Percentiles rank a stretch among this genome's conserved stretches.
phyloP scores from a whole-genome alignment of 23 tunicate species.

The Trididemnum nubilum region DNA sequence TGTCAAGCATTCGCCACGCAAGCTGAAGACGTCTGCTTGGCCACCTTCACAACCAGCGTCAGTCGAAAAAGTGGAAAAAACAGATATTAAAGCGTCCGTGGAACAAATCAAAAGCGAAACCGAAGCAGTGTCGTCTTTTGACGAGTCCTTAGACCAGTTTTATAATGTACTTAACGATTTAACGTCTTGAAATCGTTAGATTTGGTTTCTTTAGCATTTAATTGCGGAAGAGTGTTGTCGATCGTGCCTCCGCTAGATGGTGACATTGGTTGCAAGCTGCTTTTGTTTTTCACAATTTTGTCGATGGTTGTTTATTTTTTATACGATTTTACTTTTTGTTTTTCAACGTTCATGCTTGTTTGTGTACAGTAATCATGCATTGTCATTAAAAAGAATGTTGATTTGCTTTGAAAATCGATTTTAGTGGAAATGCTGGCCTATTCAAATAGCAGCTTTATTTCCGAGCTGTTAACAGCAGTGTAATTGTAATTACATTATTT shows the following conservation, averaged over 20 bases:
- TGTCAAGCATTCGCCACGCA: neutral
- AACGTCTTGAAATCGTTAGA: constrained; percentile 17
- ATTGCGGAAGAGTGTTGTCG: neutral
- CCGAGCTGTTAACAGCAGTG: no score
- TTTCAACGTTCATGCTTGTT: constrained; percentile 22
- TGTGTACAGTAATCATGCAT: no score
- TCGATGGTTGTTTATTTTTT: neutral
- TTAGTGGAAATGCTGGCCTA: no score
- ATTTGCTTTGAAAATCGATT: no score
- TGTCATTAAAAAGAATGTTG: no score
- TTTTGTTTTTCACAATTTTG: neutral
- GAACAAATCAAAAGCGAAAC: constrained; percentile 51
- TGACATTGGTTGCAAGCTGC: neutral
- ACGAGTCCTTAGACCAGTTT: constrained; percentile 89
- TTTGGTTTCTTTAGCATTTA: neutral
- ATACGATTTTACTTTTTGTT: neutral
- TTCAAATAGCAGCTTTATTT: no score
- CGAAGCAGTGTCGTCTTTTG: constrained; percentile 57
- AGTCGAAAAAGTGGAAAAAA: neutral
- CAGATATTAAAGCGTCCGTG: constrained; percentile 22
- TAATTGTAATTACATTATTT: no score
- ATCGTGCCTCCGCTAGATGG: constrained; percentile 7
- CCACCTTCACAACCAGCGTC: neutral
- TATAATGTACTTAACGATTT: constrained; percentile 87
- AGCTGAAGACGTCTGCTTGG: neutral